phyloP scores from a whole-genome alignment of 64 coral and sea anemone genomes.

The Montipora sp. region DNA sequence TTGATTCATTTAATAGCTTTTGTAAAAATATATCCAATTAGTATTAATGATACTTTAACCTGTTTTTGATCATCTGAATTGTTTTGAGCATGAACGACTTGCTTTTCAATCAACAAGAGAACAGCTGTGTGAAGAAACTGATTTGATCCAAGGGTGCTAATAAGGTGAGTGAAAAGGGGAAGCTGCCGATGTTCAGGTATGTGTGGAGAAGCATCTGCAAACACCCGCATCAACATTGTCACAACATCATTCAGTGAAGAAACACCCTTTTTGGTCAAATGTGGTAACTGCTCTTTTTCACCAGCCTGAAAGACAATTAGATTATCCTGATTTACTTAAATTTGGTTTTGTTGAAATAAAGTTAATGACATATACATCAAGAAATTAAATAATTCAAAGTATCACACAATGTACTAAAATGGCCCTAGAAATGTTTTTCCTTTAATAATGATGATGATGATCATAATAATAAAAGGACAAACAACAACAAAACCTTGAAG shows the following conservation, averaged over 20 bases:
- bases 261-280: conserved; percentile 42
- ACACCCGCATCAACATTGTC: conserved; percentile 93
- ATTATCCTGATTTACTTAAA: too few relatives aligned
- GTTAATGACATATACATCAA: too few relatives aligned
- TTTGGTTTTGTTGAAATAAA: too few relatives aligned
- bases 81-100: conserved; percentile 23
- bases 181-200: conserved; percentile 93
- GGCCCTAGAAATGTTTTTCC: too few relatives aligned
- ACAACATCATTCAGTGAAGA: conserved; percentile 79
- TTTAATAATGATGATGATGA: too few relatives aligned
- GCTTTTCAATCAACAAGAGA: conserved; percentile 78
- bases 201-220: conserved; percentile 98
- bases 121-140: conserved; percentile 80
- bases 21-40: neutral
- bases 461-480: too few relatives aligned
- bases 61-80: conserved; percentile 41
- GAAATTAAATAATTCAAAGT: too few relatives aligned
- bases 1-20: too few relatives aligned
- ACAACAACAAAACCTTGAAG: too few relatives aligned
- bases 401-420: too few relatives aligned
- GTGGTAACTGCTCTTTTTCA: conserved; percentile 71
- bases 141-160: conserved; percentile 75
- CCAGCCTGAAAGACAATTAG: conserved; percentile 60
- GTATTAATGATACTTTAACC: neutral
- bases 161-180: conserved; percentile 82